Evolutionary conservation across 2,888 invertebrate species (phyloP), one percentile per base, ranked within the genome.

Genomic region (Plagodis pulveraria): DNA sequence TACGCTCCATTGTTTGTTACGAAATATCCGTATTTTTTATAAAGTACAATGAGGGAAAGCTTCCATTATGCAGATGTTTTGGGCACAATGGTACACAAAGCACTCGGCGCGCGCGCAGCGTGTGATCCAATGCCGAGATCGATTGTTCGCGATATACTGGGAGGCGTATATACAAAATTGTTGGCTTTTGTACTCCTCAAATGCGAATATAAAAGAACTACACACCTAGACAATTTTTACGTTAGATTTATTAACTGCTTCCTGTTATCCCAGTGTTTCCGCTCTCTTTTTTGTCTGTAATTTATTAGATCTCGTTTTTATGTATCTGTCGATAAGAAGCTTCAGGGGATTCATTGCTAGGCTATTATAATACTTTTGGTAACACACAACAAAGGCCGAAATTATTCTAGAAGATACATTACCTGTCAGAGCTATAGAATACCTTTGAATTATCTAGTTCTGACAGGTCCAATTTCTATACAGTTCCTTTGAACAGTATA

Each of bases 21-120:
- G 80, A 87, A 87, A 87, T 82, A 80, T 85, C 81, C 81, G 81
- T 80, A 78, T 85, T 89, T 89, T 90, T 89, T 85, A 84, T 83
- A 65, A 78, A 54, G 73, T 74, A 86, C 85, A 89, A 88, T 81
- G 84, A 81, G 78, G 80, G 81, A 81, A 86, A 87, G 84, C 84
- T 78, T 84, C 81, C 84, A 87, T 91, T 91, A 89, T 91, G 87
- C 85, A 75, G 81, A 81, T 81, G 83, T 88, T 83, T 22, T 56
- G 80, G 81, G 80, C 72, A 90, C 89, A 90, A 91, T 89, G 81
- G 86, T 65, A 69, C 75, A 76, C 75, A 78, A 80, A 50, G 64
- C 71, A 81, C 77, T 74, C 77, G 78, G 85, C 89, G 90, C 84
- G 80, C 84, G 87, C 91, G 85, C 91, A 91, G 90, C 91, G 83